Conservation (phyloP, 2,113 vertebrate species). For the Numenius arquata region DNA sequence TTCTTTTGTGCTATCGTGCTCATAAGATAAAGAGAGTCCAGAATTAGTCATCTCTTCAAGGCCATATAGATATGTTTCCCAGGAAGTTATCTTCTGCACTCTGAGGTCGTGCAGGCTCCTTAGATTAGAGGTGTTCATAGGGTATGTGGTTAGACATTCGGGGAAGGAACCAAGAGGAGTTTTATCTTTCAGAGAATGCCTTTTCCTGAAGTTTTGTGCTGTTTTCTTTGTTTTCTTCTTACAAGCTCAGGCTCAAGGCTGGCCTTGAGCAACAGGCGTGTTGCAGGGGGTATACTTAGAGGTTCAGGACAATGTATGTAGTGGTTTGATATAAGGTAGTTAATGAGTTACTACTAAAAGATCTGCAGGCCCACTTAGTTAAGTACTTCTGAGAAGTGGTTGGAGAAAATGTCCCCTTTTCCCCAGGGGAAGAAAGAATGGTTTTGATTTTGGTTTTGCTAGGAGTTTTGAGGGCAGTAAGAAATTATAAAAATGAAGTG, state of each 20-base stretch:
- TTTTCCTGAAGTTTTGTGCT: neutral
- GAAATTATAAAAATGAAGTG: neutral
- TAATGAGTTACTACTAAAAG: neutral
- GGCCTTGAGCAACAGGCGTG: neutral
- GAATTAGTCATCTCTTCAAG: neutral
- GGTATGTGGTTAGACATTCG: neutral
- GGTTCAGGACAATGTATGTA: neutral
- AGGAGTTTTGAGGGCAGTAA: neutral
- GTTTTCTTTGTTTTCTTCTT: neutral
- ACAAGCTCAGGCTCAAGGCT: neutral
- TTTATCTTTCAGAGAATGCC: neutral
- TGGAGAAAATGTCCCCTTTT: neutral
- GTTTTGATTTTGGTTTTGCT: neutral
- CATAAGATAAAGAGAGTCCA: neutral
- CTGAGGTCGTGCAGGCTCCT: neutral
- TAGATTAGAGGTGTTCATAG: neutral
- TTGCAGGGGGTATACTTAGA: fast-evolving
- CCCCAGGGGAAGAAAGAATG: neutral
- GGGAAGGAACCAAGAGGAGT: neutral
- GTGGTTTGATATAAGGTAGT: neutral
- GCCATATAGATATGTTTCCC: neutral
- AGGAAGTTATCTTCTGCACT: neutral
- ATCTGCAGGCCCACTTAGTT: neutral
- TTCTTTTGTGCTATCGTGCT: neutral
- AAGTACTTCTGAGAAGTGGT: neutral